A percentile compares a stretch with the other conserved stretches of the same genome.
Evolutionary conservation across 2,797 vertebrate genomes (phyloP).

Genomic region (Poecilia wingei): DNA sequence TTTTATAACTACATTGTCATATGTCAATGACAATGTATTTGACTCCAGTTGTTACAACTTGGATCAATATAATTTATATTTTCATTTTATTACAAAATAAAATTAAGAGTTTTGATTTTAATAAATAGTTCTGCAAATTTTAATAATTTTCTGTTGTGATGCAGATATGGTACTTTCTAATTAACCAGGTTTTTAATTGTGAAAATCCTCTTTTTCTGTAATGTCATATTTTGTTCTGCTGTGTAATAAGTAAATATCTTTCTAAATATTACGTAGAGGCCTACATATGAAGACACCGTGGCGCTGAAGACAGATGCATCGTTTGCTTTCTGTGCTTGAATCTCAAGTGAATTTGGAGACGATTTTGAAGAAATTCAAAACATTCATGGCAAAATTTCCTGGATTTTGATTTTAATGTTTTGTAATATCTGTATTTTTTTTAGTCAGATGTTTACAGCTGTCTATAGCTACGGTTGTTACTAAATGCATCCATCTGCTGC

Average conservation of each 20-base stretch:
- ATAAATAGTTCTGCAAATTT: background rate
- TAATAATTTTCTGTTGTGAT: background rate
- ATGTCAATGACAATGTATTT: too few species aligned
- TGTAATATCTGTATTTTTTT: background rate
- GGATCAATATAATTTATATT: too few species aligned
- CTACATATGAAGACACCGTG: background rate
- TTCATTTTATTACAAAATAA: too few species aligned
- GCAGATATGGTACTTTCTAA: background rate
- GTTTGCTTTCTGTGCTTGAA: background rate
- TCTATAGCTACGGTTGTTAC: too few species aligned
- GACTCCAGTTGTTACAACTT: too few species aligned
- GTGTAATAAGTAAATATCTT: background rate
- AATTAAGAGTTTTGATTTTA: background rate
- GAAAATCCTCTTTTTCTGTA: background rate
- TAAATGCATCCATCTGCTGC: background rate
- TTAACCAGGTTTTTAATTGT: background rate
- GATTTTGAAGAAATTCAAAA: background rate
- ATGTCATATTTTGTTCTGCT: background rate
- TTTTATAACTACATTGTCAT: too few species aligned
- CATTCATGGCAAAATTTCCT: background rate
- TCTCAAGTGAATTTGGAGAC: background rate
- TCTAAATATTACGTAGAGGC: background rate
- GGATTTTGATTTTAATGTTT: background rate
- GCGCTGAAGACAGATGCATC: background rate
- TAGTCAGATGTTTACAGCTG: background rate